Evolutionary conservation across 2,888 invertebrate genomes (phyloP), one percentile per base, ranked within the genome.

Genomic region (Acrobasis repandana): DNA sequence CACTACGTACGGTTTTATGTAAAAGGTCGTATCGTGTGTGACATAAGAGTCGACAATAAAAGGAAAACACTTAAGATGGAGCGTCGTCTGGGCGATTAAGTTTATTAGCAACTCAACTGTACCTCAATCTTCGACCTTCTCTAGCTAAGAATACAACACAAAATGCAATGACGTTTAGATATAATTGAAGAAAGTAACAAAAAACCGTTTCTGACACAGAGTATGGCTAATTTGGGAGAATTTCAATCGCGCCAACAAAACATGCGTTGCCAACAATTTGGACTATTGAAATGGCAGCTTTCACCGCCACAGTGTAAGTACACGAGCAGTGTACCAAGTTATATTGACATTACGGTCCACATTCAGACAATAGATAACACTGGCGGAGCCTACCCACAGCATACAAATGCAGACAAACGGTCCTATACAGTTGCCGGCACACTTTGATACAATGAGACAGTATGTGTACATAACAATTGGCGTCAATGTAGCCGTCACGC

Each of bases 301-400:
- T 59, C 59, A 52, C 59, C 59, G 38, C 38, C 28, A 34, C 34
- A 52, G 51, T 51, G 2, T 52, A 52, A 28, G 34, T 47, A 34
- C 50, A 58, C 47, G 49, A 10, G 58, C 34, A 51, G 43, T 46
- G 50, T 51, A 58, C 58, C 34, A 38, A 50, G 50, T 50, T 51
- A 59, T 59, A 59, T 80, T 77, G 77, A 76, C 80, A 78, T 79
- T 78, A 76, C 80, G 76, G 81, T 77, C 73, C 71, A 79, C 80
- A 82, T 85, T 77, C 68, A 83, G 80, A 87, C 85, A 85, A 85
- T 81, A 84, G 83, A 86, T 85, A 87, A 85, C 80, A 75, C 64
- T 66, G 63, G 60, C 52, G 54, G 63, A 63, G 67, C 68, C 74
- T 76, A 69, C 73, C 65, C 70, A 69, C 70, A 72, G 85, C 82